Conservation (phyloP, 35 echinoderm and acorn worm species). For the Strongylocentrotus purpuratus region DNA sequence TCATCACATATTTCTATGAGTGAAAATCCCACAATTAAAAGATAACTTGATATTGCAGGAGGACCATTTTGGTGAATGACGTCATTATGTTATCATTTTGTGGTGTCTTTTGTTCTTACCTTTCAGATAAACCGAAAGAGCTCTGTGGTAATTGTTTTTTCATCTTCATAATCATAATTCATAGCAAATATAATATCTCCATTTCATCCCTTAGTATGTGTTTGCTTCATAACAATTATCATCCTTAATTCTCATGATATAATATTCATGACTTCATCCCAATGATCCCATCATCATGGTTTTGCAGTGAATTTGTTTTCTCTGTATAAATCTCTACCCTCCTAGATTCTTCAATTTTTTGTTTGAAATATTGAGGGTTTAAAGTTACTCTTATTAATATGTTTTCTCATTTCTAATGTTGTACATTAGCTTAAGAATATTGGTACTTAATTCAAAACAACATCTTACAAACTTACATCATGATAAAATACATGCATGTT, state of each 20-base stretch:
- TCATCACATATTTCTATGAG: no score
- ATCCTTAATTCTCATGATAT: background rate
- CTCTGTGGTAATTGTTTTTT: background rate
- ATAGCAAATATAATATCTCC: background rate
- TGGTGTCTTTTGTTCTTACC: background rate
- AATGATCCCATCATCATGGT: background rate
- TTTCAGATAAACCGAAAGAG: conserved; percentile 3
- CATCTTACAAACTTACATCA: no score
- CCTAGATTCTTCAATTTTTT: no score
- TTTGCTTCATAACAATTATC: background rate
- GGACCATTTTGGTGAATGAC: background rate
- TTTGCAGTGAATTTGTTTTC: background rate
- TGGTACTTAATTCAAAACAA: no score
- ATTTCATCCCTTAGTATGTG: background rate
- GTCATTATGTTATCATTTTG: conserved; percentile 6
- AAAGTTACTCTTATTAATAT: no score
- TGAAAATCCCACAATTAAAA: no score
- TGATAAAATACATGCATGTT: no score
- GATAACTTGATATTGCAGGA: no score
- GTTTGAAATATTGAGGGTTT: no score
- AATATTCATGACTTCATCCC: background rate
- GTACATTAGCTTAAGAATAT: no score
- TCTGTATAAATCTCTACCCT: no score
- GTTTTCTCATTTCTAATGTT: no score
- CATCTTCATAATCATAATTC: background rate